A percentile compares a stretch with the other conserved stretches of the same genome.
Conservation (phyloP, 2,888 invertebrate species). For the Melanophora roralis region DNA sequence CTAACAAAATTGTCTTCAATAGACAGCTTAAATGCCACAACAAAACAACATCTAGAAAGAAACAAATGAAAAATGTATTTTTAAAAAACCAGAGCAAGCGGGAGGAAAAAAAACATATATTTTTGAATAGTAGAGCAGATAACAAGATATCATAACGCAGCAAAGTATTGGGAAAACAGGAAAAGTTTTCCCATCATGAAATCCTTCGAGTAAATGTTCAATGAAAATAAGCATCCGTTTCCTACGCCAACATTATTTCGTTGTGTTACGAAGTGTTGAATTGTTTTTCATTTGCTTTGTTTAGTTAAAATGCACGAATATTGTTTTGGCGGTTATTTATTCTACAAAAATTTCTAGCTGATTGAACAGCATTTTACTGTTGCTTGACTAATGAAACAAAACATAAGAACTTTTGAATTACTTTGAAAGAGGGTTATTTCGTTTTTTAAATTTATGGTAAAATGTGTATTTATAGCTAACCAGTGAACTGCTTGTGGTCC, state of each 20-base stretch:
- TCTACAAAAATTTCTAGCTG: constrained; percentile 3
- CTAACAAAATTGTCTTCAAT: constrained; percentile 36
- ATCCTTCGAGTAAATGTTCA: constrained; percentile 55
- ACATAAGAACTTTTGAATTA: neutral
- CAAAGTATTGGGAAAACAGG: constrained; percentile 36
- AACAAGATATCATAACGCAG: constrained; percentile 17
- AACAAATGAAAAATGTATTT: neutral
- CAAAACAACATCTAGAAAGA: constrained; percentile 24
- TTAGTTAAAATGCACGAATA: constrained; percentile 6
- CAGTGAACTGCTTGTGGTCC: too few species aligned
- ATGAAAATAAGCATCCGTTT: constrained; percentile 57
- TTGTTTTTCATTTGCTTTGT: constrained; percentile 8
- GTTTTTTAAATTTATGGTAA: neutral
- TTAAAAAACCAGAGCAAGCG: neutral
- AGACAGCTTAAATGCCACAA: constrained; percentile 34
- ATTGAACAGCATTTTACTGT: neutral
- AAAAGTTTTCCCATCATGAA: constrained; percentile 46
- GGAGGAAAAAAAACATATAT: neutral
- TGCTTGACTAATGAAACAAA: neutral
- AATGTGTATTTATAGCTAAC: too few species aligned
- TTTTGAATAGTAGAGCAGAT: neutral
- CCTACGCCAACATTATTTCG: constrained; percentile 36
- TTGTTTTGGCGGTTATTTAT: neutral
- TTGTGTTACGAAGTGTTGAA: constrained; percentile 14
- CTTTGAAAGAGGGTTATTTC: neutral